These are phyloP conservation scores for Alitta virens DNA, from an alignment of 2,888 invertebrate species.

Conservation along the genomic window DNA sequence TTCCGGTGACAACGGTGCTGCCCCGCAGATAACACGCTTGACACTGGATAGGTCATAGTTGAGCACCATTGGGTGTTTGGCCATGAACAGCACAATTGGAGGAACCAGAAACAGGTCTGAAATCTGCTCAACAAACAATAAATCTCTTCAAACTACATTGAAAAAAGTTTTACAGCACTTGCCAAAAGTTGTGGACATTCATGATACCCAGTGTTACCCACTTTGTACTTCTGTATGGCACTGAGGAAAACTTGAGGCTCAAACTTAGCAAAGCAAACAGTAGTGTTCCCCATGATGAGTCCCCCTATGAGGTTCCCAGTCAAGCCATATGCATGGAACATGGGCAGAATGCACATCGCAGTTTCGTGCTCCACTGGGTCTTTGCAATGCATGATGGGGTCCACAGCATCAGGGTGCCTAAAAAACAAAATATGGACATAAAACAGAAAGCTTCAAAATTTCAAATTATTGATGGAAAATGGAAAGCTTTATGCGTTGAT, in stretches of 20 bases:
- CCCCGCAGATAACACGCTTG: constrained; percentile 5
- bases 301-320: background rate
- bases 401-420: background rate
- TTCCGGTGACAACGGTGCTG: constrained; percentile 6
- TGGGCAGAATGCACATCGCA: background rate
- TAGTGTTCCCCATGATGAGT: background rate
- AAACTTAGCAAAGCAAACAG: background rate
- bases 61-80: constrained; percentile 6
- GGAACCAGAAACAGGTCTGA: constrained; percentile 3
- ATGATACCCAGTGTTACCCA: background rate
- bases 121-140: too few species aligned
- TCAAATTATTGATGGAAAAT: too few species aligned
- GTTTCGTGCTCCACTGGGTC: background rate
- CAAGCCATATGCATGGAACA: constrained; percentile 11
- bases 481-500: too few species aligned
- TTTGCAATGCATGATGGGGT: background rate
- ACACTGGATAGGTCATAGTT: constrained; percentile 13
- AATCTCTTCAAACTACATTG: too few species aligned
- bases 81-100: constrained; percentile 8
- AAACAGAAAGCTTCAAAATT: too few species aligned
- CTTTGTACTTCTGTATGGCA: constrained; percentile 5
- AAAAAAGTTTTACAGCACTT: too few species aligned
- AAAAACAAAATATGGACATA: too few species aligned
- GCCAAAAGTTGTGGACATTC: too few species aligned
- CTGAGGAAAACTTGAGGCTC: background rate